Base-by-base conservation (phyloP, 2,797 vertebrate species). In the Myotis findleyi region DNA sequence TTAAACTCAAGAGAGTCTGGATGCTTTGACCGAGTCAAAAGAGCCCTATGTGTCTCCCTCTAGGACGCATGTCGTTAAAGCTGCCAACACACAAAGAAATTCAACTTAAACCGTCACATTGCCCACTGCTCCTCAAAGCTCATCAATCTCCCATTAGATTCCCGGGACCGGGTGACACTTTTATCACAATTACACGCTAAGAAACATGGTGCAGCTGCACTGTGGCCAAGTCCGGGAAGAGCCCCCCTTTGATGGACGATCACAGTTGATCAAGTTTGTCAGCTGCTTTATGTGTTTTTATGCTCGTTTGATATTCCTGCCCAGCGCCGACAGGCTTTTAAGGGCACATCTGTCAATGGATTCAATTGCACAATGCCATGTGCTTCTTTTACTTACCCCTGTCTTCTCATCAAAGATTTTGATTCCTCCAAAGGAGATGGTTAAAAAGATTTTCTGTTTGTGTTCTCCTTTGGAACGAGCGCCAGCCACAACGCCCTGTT, bases 391-490 rank as follows among this genome's bases (percentile, higher is more conserved):
- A 98, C 99, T 99, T 98, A 99, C 99, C 99, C 99, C 99, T 90
- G 99, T 99, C 98, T 99, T 99, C 98, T 99, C 99, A 98, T 99
- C 99, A 94, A 99, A 99, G 98, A 99, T 99, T 98, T 99, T 99
- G 99, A 99, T 99, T 98, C 99, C 99, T 97, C 99, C 99, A 91
- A 99, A 99, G 98, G 99, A 99, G 97, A 99, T 98, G 5, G 99
- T 99, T 97, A 99, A 98, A 98, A 99, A 99, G 98, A 99, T 98
- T 98, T 99, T 99, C 98, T 99, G 99, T 97, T 99, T 99, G 98
- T 99, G 99, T 96, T 99, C 99, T 97, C 99, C 99, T 99, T 99
- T 99, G 36, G 99, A 99, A 95, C 99, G 99, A 25, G 99, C 99
- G 2, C 99, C 99, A 96, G 99, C 99, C 96, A 99, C 99, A 95